phyloP scores from a whole-genome alignment of 2,888 invertebrate species.

The Conomelus anceps region DNA sequence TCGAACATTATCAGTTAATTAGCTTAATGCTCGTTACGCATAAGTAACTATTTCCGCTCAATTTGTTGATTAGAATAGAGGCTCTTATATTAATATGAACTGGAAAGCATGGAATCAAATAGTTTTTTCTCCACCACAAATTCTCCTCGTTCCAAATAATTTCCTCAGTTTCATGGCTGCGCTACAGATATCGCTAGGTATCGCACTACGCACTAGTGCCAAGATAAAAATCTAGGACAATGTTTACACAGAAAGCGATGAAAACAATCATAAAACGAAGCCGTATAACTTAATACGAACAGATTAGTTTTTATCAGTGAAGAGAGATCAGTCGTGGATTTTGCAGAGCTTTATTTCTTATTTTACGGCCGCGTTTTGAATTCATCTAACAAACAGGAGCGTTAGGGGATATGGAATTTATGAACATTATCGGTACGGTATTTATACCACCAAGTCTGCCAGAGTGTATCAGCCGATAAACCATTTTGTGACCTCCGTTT shows the following conservation, averaged over 20 bases:
- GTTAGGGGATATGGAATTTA: neutral
- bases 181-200: neutral
- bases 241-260: neutral
- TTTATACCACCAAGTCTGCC: neutral
- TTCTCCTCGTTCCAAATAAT: neutral
- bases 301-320: neutral
- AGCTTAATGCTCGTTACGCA: neutral
- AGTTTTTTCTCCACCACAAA: neutral
- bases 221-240: neutral
- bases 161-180: neutral
- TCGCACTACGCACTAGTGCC: neutral
- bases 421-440: neutral
- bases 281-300: neutral
- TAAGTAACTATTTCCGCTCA: neutral
- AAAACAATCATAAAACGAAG: neutral
- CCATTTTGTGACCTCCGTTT: neutral
- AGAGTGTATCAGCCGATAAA: neutral
- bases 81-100: neutral
- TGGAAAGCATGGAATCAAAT: neutral
- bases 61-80: neutral
- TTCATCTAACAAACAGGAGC: neutral
- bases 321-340: neutral
- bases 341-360: neutral
- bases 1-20: neutral
- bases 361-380: neutral